Conservation (phyloP, 2,888 invertebrate genomes). For the Apodemia zela region DNA sequence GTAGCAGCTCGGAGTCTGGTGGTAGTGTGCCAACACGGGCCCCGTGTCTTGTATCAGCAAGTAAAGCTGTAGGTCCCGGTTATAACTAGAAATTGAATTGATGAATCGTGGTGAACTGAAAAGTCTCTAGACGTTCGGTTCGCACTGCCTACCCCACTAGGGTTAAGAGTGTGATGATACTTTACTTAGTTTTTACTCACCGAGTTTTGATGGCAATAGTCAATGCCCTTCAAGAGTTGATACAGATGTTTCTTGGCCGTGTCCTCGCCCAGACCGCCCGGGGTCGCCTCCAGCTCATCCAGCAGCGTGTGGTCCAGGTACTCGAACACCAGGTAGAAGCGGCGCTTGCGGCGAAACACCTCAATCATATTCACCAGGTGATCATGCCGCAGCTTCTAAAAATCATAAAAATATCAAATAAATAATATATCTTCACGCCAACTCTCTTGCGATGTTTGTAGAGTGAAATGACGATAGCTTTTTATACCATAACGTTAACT, state of each 20-base stretch:
- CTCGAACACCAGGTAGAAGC: conserved; percentile 93
- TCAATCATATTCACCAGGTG: conserved; percentile 94
- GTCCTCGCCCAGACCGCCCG: conserved; percentile 86
- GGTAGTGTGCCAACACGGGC: too few species aligned
- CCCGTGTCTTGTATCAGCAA: too few species aligned
- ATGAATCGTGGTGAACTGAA: too few species aligned
- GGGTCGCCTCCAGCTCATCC: conserved; percentile 88
- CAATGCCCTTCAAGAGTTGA: conserved; percentile 89
- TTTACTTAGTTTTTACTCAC: conserved; percentile 83
- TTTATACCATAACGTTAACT: too few species aligned
- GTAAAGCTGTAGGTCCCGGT: too few species aligned
- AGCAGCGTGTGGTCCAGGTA: conserved; percentile 92
- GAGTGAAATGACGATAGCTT: too few species aligned
- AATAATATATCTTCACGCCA: too few species aligned
- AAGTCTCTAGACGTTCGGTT: too few species aligned
- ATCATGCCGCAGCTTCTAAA: conserved; percentile 91
- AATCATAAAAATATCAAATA: conserved; percentile 19
- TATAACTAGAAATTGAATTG: too few species aligned
- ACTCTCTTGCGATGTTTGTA: too few species aligned
- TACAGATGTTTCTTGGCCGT: conserved; percentile 87
- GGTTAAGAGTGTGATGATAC: neutral
- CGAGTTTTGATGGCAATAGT: conserved; percentile 91
- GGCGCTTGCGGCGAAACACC: conserved; percentile 90
- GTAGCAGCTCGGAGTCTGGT: too few species aligned
- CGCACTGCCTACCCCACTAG: neutral